Percentiles rank a stretch among this genome's conserved stretches.
Conservation (phyloP, 2,797 vertebrate genomes). For the Choloepus didactylus region DNA sequence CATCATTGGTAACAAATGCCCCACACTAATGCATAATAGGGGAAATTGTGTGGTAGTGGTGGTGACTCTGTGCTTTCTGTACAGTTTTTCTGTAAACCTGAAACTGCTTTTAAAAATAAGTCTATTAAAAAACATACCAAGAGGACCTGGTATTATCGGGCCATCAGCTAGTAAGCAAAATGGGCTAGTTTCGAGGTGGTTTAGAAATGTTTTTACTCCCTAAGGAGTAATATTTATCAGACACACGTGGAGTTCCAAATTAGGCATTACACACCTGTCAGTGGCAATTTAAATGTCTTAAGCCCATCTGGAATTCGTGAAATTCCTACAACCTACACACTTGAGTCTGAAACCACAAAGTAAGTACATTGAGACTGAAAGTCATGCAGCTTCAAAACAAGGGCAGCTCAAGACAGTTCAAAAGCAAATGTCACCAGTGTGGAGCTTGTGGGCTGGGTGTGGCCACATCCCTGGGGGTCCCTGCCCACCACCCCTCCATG, state of each 20-base stretch:
- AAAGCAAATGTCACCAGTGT: not conserved
- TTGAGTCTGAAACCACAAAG: constrained; percentile 27
- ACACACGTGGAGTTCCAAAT: not conserved
- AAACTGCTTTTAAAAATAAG: not conserved
- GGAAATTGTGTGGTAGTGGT: no score
- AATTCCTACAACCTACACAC: constrained; percentile 46
- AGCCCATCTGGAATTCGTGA: constrained; percentile 68
- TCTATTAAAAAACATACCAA: not conserved
- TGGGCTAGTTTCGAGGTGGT: not conserved
- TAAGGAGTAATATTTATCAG: not conserved
- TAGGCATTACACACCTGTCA: not conserved
- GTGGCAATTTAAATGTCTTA: not conserved
- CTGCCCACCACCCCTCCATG: not conserved
- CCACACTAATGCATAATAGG: no score
- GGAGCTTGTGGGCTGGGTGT: fast-evolving
- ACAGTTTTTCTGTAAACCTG: no score
- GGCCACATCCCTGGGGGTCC: not conserved
- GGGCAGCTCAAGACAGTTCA: not conserved
- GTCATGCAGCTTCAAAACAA: constrained; percentile 28
- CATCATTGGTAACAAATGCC: no score
- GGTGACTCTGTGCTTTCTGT: no score
- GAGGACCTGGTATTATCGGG: not conserved
- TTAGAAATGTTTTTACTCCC: not conserved
- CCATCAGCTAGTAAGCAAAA: not conserved
- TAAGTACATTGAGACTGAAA: constrained; percentile 36